phyloP scores from a whole-genome alignment of 2,888 invertebrate species.

The Lithosia quadra region DNA sequence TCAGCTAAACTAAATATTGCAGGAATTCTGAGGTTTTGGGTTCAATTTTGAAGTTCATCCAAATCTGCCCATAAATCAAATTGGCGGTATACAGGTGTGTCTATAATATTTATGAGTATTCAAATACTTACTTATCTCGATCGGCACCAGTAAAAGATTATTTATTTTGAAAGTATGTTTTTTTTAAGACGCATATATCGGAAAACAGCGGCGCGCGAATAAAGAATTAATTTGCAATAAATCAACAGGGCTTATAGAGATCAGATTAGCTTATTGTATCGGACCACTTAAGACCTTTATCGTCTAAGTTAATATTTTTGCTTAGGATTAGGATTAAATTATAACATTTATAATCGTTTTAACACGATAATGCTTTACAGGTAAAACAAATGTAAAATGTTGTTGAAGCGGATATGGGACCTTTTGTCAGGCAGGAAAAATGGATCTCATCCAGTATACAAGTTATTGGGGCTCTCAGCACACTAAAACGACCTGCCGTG shows the following conservation, averaged over 20 bases:
- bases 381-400: neutral
- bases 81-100: neutral
- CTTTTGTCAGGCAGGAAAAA: too few species aligned
- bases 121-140: neutral
- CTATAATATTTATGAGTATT: neutral
- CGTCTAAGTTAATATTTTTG: neutral
- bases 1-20: too few species aligned
- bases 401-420: too few species aligned
- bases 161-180: neutral
- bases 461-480: too few species aligned
- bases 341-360: neutral
- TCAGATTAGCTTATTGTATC: neutral
- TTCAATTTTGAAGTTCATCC: too few species aligned
- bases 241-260: conserved; percentile 1
- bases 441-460: too few species aligned
- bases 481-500: too few species aligned
- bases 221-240: neutral
- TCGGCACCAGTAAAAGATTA: neutral
- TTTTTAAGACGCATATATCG: conserved; percentile 2
- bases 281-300: neutral
- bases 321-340: conserved; percentile 1
- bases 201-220: neutral
- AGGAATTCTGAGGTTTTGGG: too few species aligned
- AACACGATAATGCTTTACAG: neutral
- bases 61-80: neutral